Base-by-base conservation (phyloP, 2,113 vertebrate species). In the Saguinus midas region DNA sequence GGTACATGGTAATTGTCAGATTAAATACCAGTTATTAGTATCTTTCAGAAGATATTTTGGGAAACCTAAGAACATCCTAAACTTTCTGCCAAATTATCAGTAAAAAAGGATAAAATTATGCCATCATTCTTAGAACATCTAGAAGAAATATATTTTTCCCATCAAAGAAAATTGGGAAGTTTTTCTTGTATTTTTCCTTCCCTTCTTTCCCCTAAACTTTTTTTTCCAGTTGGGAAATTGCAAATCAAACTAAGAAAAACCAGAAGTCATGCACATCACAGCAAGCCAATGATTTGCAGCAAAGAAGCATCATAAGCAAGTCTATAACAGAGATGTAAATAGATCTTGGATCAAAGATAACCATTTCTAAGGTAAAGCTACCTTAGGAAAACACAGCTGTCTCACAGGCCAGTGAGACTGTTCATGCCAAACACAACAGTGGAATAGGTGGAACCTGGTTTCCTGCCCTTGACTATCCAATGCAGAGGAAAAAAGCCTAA, bases 191-290 rank as follows among this genome's bases (percentile, higher is more conserved):
- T 70, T 96, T 87, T 95, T 61, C 10, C 13, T 80, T 27, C 90
- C 52, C 45, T 72, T n/a, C 57, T 50, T 91, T 32, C 29, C 61
- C 61, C 5, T 68, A 68, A n/a, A 87, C 37, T 87, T 27, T 79
- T 52, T 25, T 43, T 79, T 68, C 48, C 35, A 87, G 35, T n/a
- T 25, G 86, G 57, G 23, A 25, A 73, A 87, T 72, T 96, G 73
- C 48, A 97, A 78, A 57, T 52, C 76, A 95, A 81, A 57, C 13
- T 61, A 96, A 93, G 48, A 97, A 97, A 96, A 64, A 1, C 79
- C 14, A 80, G 12, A 27, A 88, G 20, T 87, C 91, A 37, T 55
- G 83, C 89, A 87, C 35, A 80, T 35, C 84, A 80, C 58, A 32
- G 70, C 57, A 93, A 96, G 89, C 1, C 5, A 61, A 70, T 80